Evolutionary conservation across 2,113 vertebrate species (phyloP).

Genomic region (Hemibagrus wyckioides): DNA sequence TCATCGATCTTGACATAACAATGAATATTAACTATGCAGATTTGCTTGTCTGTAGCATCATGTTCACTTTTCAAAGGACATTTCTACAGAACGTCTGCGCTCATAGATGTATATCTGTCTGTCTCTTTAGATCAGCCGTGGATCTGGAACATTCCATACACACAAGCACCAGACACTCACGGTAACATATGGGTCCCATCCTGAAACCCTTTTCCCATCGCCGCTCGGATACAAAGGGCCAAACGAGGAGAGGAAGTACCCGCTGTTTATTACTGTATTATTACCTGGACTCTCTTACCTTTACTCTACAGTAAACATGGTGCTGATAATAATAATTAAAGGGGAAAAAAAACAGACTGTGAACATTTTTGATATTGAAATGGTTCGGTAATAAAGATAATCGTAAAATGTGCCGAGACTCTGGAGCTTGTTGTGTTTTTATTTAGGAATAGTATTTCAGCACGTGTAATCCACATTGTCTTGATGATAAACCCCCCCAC

Average conservation of each 20-base stretch:
- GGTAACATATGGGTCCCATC: constrained; percentile 96
- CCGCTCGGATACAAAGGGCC: not conserved
- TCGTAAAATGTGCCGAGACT: not conserved
- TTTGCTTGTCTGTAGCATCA: not conserved
- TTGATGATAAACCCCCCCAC: not conserved
- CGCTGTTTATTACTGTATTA: not conserved
- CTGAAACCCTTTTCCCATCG: constrained; percentile 62
- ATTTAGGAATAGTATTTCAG: not conserved
- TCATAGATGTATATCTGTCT: constrained; percentile 39
- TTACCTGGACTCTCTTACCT: not conserved
- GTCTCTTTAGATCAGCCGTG: constrained; percentile 85
- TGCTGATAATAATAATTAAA: not conserved
- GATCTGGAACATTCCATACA: constrained; percentile 97
- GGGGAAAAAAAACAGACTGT: not conserved
- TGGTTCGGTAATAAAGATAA: not conserved
- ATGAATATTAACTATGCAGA: no score
- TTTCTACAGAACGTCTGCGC: not conserved
- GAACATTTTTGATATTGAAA: not conserved
- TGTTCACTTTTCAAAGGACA: not conserved
- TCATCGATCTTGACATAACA: no score
- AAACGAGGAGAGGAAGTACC: constrained; percentile 13
- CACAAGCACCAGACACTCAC: constrained; percentile 86
- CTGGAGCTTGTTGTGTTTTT: constrained; percentile 2
- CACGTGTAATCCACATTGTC: not conserved
- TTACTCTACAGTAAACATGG: not conserved